phyloP scores from a whole-genome alignment of 2,113 vertebrate species.

The Pantherophis guttatus region DNA sequence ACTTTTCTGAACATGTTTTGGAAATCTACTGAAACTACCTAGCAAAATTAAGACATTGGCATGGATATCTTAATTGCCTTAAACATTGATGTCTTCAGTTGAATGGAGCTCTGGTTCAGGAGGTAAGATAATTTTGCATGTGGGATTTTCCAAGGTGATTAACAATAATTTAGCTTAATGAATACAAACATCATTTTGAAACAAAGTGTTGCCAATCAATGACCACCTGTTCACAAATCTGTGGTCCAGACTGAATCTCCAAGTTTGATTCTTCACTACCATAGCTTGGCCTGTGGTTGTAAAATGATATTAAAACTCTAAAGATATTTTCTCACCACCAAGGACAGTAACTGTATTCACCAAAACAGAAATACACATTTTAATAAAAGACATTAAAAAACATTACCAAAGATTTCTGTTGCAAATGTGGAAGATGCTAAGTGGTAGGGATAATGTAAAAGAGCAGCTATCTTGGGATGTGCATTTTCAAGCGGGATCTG shows the following conservation, averaged over 20 bases:
- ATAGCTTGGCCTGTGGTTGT: background rate
- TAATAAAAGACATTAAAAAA: background rate
- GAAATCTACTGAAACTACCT: background rate
- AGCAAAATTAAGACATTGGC: background rate
- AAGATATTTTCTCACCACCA: background rate
- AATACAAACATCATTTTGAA: background rate
- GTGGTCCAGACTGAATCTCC: background rate
- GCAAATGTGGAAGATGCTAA: slow-evolving; percentile 39
- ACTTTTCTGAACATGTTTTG: background rate
- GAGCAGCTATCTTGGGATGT: slow-evolving; percentile 27
- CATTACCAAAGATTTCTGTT: slow-evolving; percentile 45
- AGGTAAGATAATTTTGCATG: background rate
- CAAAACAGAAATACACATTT: background rate
- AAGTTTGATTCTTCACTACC: background rate
- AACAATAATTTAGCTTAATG: background rate
- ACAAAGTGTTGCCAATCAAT: background rate
- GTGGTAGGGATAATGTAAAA: slow-evolving; percentile 41
- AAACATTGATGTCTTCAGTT: background rate
- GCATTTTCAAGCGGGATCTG: slow-evolving; percentile 39
- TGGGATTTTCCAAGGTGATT: background rate
- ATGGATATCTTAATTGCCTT: background rate
- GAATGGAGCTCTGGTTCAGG: background rate
- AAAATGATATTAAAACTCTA: background rate
- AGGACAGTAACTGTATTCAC: background rate
- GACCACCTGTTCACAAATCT: background rate